A percentile compares a stretch with the other conserved stretches of the same genome.
These are phyloP conservation scores for Callimorpha dominula DNA, from an alignment of 2,888 invertebrate species.

Conservation along the genomic window DNA sequence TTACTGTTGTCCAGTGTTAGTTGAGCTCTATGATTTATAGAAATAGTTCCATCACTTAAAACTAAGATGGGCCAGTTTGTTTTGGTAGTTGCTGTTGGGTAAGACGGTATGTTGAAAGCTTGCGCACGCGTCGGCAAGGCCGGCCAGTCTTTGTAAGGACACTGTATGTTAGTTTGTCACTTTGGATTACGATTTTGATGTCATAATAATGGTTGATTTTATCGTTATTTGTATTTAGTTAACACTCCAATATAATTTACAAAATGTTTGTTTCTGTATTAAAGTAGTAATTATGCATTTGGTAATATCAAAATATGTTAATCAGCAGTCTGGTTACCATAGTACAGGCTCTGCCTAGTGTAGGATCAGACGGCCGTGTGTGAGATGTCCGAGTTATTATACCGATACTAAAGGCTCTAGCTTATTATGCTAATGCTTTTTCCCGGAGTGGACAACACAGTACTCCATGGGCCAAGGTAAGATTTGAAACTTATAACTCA, in stretches of 20 bases:
- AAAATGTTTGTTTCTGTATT: neutral
- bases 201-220: slow-evolving; percentile 26
- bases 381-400: too few relatives aligned
- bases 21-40: slow-evolving; percentile 33
- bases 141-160: slow-evolving; percentile 73
- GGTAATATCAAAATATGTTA: too few relatives aligned
- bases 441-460: too few relatives aligned
- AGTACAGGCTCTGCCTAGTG: too few relatives aligned
- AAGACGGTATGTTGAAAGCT: slow-evolving; percentile 74
- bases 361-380: too few relatives aligned
- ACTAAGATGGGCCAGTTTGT: slow-evolving; percentile 33
- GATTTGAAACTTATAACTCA: too few relatives aligned
- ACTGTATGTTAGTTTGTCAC: slow-evolving; percentile 54
- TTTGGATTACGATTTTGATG: slow-evolving; percentile 48
- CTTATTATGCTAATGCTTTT: too few relatives aligned
- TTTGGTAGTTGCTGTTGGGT: slow-evolving; percentile 60
- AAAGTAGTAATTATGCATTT: too few relatives aligned
- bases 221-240: slow-evolving; percentile 3
- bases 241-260: neutral
- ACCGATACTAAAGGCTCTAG: too few relatives aligned
- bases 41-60: slow-evolving; percentile 26
- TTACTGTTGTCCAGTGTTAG: slow-evolving; percentile 26
- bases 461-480: too few relatives aligned
- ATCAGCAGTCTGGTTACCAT: too few relatives aligned
- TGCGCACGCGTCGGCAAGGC: slow-evolving; percentile 68